Conservation (phyloP, 2,113 vertebrate genomes). For the Chloroceryle aenea region DNA sequence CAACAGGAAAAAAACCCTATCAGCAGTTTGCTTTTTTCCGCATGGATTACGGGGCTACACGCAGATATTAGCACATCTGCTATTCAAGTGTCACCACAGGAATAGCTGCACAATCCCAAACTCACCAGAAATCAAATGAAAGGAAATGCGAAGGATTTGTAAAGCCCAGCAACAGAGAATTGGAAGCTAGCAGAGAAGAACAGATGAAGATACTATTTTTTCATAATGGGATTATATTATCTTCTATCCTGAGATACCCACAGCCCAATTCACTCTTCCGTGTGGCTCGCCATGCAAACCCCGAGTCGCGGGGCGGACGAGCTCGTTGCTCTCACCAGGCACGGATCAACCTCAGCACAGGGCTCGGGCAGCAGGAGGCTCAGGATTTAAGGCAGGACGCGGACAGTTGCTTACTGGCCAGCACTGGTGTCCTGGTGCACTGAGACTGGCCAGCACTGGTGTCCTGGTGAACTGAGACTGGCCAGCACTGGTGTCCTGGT, state of each 20-base stretch:
- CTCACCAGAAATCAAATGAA: neutral
- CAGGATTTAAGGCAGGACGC: neutral
- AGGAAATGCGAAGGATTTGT: neutral
- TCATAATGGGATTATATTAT: neutral
- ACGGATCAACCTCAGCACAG: too few species aligned
- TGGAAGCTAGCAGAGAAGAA: neutral
- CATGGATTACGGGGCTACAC: neutral
- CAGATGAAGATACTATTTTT: neutral
- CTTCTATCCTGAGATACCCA: neutral
- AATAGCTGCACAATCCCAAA: neutral
- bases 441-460: too few species aligned
- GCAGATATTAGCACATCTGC: neutral
- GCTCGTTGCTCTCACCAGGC: neutral
- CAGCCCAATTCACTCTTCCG: neutral
- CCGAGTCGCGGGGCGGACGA: neutral
- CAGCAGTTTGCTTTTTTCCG: neutral
- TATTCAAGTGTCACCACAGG: neutral
- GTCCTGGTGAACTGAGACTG: too few species aligned
- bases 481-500: too few species aligned
- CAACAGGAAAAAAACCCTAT: neutral
- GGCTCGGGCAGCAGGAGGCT: neutral
- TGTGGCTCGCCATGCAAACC: neutral
- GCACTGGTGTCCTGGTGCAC: neutral
- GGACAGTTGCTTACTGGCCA: neutral
- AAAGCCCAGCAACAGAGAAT: neutral